Conservation (phyloP, 37 sponge, comb jelly and placozoan genomes). For the Beroe forskalii region DNA sequence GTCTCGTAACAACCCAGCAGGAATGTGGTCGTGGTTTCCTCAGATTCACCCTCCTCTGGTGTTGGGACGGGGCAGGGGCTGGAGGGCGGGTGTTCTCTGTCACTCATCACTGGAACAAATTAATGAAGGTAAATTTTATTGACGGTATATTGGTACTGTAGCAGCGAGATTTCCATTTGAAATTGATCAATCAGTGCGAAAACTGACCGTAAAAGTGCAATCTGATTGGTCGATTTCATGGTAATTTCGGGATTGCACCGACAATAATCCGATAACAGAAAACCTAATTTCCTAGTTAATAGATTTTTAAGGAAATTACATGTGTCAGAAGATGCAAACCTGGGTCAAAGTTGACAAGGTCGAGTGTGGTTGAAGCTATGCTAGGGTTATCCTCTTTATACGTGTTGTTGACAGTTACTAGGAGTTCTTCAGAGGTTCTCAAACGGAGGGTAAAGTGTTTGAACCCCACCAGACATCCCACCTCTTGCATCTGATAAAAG, state of each 20-base stretch:
- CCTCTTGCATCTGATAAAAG: constrained; percentile 24
- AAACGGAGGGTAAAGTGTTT: background rate
- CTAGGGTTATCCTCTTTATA: background rate
- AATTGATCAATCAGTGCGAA: too few relatives aligned
- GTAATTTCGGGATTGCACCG: too few relatives aligned
- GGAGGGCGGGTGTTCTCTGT: constrained; percentile 24
- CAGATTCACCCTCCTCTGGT: background rate
- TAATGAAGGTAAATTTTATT: too few relatives aligned
- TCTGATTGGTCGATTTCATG: too few relatives aligned
- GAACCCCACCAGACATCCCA: constrained; percentile 18
- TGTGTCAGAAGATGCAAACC: too few relatives aligned
- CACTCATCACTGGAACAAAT: constrained; percentile 20
- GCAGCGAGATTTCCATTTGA: too few relatives aligned
- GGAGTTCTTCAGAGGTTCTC: constrained; percentile 4
- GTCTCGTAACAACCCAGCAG: constrained; percentile 40
- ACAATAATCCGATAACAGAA: too few relatives aligned
- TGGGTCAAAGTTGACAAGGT: constrained; percentile 52
- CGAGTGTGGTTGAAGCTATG: background rate
- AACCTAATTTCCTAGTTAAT: too few relatives aligned
- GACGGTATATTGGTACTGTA: too few relatives aligned
- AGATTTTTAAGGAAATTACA: too few relatives aligned
- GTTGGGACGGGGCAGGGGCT: background rate
- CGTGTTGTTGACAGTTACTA: background rate
- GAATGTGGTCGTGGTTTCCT: background rate
- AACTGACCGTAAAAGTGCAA: too few relatives aligned